These are phyloP conservation scores for Heliothis subflexa DNA, from an alignment of 1,140 invertebrate genomes.

Conservation along the genomic window DNA sequence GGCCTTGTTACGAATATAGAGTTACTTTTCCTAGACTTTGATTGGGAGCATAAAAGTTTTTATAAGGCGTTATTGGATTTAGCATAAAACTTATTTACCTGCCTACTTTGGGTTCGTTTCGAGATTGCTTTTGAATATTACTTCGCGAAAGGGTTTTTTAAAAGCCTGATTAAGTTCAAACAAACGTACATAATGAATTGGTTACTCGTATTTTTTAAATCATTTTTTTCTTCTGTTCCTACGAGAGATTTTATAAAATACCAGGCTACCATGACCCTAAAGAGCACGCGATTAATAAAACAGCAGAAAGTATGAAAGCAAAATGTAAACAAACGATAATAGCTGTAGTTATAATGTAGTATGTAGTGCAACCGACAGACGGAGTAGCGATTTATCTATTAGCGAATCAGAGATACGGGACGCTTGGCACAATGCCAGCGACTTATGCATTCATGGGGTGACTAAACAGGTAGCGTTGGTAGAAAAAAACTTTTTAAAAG, in stretches of 20 bases:
- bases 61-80: constrained; percentile 34
- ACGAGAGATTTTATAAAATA: not conserved
- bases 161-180: not conserved
- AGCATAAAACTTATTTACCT: constrained; percentile 35
- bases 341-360: constrained; percentile 21
- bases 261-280: constrained; percentile 17
- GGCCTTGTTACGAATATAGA: constrained; percentile 17
- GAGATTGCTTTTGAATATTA: constrained; percentile 15
- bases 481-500: constrained; percentile 15
- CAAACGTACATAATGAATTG: too few relatives aligned
- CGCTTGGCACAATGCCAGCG: constrained; percentile 58
- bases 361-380: constrained; percentile 35
- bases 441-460: constrained; percentile 47
- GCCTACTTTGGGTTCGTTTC: constrained; percentile 14
- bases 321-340: constrained; percentile 33
- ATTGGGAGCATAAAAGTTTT: constrained; percentile 33
- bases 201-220: not conserved
- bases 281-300: constrained; percentile 26
- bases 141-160: not conserved
- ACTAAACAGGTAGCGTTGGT: constrained; percentile 42
- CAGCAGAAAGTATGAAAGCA: constrained; percentile 19
- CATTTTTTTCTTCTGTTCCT: not conserved
- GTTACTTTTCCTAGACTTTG: constrained; percentile 18
- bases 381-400: constrained; percentile 64
- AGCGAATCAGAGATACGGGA: constrained; percentile 61